Evolutionary conservation across 2,113 vertebrate species (phyloP).

Genomic region (Protobothrops mucrosquamatus): DNA sequence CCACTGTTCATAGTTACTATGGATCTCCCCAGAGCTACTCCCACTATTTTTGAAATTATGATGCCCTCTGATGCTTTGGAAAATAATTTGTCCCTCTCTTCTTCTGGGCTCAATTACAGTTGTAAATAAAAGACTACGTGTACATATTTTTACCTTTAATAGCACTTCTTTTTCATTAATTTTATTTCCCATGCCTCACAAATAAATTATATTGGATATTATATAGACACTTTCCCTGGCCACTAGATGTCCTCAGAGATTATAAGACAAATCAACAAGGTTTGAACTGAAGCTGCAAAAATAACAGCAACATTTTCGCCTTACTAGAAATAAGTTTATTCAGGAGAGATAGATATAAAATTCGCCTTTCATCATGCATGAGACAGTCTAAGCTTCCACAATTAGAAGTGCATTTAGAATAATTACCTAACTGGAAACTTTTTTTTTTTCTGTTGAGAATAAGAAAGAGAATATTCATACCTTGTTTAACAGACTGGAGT

Average conservation of each 20-base stretch:
- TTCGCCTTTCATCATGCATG: not conserved
- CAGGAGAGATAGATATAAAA: not conserved
- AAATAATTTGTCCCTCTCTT: too few relatives aligned
- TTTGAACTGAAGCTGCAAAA: not conserved
- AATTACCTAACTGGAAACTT: not conserved
- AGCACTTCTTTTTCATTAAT: not conserved
- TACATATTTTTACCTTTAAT: not conserved
- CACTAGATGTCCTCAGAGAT: slow-evolving; percentile 40
- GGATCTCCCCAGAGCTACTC: not conserved
- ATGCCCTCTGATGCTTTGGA: too few relatives aligned
- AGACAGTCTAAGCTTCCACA: not conserved
- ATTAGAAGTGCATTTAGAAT: not conserved
- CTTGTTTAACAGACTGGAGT: not conserved
- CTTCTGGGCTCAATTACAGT: not conserved
- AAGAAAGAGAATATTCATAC: not conserved
- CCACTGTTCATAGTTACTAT: too few relatives aligned
- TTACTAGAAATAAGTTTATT: not conserved
- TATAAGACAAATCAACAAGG: not conserved
- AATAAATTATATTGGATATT: not conserved
- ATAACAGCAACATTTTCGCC: too few relatives aligned
- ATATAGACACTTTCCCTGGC: not conserved
- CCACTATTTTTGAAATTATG: not conserved
- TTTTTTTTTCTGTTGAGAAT: not conserved
- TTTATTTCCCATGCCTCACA: not conserved
- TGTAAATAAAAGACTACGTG: not conserved